phyloP scores from a whole-genome alignment of 2,888 invertebrate species.

The Silvanus unidentatus region DNA sequence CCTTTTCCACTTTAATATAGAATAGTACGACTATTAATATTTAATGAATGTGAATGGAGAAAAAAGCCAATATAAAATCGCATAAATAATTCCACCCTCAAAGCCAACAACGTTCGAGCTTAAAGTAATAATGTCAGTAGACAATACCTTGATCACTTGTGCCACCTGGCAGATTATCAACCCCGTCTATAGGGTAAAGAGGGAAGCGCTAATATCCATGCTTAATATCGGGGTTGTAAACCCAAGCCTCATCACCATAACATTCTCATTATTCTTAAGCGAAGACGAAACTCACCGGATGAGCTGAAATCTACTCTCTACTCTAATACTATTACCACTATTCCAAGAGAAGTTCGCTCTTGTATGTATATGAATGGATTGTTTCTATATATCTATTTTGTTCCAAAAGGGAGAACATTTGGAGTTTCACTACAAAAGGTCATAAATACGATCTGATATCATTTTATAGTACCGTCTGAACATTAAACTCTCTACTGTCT shows the following conservation, averaged over 20 bases:
- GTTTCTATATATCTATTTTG: constrained; percentile 35
- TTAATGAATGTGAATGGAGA: too few species aligned
- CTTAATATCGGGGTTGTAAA: constrained; percentile 41
- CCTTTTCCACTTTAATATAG: too few species aligned
- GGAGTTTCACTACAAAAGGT: constrained; percentile 31
- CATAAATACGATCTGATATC: constrained; percentile 32
- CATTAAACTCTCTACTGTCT: too few species aligned
- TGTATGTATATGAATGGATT: constrained; percentile 30
- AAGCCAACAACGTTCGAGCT: constrained; percentile 12
- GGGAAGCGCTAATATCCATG: constrained; percentile 36
- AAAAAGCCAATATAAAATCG: neutral
- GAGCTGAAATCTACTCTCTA: constrained; percentile 33
- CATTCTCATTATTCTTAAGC: constrained; percentile 44
- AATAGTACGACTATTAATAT: too few species aligned
- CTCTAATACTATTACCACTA: constrained; percentile 24
- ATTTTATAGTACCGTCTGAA: constrained; percentile 24
- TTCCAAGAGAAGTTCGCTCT: too few species aligned
- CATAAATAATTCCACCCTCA: neutral
- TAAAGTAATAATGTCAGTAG: constrained; percentile 22
- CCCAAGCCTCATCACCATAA: constrained; percentile 45
- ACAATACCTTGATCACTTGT: constrained; percentile 23
- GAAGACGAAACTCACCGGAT: constrained; percentile 26
- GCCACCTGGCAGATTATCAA: constrained; percentile 35
- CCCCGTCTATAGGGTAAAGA: constrained; percentile 22
- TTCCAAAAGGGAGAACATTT: constrained; percentile 33